Evolutionary conservation across 2,797 vertebrate species (phyloP).

Genomic region (Lacerta bilineata): DNA sequence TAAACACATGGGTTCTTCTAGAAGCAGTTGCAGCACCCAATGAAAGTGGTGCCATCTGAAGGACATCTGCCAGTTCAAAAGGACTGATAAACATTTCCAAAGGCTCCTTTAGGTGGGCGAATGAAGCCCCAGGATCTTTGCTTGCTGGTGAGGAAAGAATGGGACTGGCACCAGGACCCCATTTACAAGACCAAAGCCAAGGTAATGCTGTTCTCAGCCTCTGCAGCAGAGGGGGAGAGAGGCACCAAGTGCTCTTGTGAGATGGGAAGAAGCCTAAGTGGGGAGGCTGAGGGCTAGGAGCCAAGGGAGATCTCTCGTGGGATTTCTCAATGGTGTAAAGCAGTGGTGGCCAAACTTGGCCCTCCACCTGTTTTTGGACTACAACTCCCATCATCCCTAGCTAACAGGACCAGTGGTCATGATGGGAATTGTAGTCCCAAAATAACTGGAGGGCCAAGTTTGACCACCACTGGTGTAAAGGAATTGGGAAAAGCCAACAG

Average conservation of each 20-base stretch:
- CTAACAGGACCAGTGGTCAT: no score
- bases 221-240: not conserved
- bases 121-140: not conserved
- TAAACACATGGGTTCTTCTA: not conserved
- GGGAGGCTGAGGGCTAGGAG: not conserved
- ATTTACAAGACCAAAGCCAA: not conserved
- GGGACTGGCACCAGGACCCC: not conserved
- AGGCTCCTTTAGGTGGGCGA: slow-evolving; percentile 41
- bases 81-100: slow-evolving; percentile 53
- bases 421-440: no score
- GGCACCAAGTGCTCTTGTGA: not conserved
- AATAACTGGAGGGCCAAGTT: no score
- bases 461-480: no score
- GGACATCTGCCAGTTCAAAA: not conserved
- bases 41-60: not conserved
- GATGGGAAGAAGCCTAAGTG: not conserved
- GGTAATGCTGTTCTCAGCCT: no score
- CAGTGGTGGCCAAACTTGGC: no score
- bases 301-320: not conserved
- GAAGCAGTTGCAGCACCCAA: not conserved
- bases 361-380: no score
- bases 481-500: not conserved
- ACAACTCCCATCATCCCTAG: no score
- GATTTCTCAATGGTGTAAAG: rapidly evolving
- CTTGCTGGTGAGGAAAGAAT: not conserved